Base-by-base conservation (phyloP, 2,888 invertebrate genomes). In the Campoplex nolae region DNA sequence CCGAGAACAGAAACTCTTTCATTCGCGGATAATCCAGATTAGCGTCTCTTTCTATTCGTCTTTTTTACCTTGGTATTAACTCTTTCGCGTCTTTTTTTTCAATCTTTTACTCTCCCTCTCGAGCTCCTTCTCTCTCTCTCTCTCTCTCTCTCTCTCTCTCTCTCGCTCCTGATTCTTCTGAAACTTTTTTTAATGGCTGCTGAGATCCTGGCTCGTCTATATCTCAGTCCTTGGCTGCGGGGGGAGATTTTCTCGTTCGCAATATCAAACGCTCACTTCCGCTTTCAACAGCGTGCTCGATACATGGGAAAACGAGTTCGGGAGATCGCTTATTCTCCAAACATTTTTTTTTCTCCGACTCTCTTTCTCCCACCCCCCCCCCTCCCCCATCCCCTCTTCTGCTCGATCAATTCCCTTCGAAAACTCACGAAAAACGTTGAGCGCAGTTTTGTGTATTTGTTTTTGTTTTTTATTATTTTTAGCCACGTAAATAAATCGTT, bases 11-110 rank as follows among this genome's bases (percentile, higher is more conserved):
- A 56, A 65, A 83, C 74, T 62, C 77, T 83, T 81, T 71, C 70
- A 78, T 85, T 81, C 80, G 35, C 23, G 88, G 88, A 88, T 88
- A 81, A 85, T 85, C 85, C 85, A 62, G 85, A 88, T 85, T 85
- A 88, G 81, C 65, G 83, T 71, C 78, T 73, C 76, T 73, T 81
- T 78, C 83, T 68, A 68, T 83, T 65, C 80, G 45, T 71, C 75
- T 75, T 83, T 67, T 82, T 62, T 71, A 58, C 73, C 45, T 45
- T 42, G 28, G 56, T 9, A 70, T 62, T 58, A 48, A 58, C 45
- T 76, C 68, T 68, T 18, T 18, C 32, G 16, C 65, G 70, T 16
- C 38, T 6, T 77, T 23, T 42, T 28, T 42, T 42, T 54, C 32
- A 48, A 42, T 42, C 67, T 67, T 16, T 42, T 42, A 16, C 11